These are phyloP conservation scores for Antedon bifida DNA, from an alignment of 35 echinoderm and acorn worm genomes.

Conservation along the genomic window DNA sequence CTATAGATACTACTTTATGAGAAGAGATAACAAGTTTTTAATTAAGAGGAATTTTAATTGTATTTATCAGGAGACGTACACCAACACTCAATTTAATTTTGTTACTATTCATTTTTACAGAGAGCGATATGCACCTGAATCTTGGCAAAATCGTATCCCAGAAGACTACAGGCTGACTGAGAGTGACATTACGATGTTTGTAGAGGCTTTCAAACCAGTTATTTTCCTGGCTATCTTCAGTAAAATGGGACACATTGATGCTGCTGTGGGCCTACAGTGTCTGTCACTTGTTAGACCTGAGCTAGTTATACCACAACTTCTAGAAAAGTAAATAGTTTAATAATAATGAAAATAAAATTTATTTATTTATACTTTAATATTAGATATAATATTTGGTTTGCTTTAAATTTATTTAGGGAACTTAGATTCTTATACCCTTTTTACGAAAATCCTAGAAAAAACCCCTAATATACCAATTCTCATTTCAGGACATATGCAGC, in stretches of 20 bases:
- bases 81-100: too few relatives aligned
- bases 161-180: conserved; percentile 59
- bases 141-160: conserved; percentile 52
- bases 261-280: conserved; percentile 59
- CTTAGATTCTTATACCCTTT: too few relatives aligned
- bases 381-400: too few relatives aligned
- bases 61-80: too few relatives aligned
- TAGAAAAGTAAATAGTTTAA: conserved; percentile 74
- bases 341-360: too few relatives aligned
- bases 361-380: too few relatives aligned
- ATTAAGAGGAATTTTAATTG: too few relatives aligned
- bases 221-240: conserved; percentile 89
- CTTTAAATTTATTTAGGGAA: too few relatives aligned
- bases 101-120: conserved; percentile 12
- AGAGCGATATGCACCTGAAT: conserved; percentile 61
- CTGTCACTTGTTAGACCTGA: conserved; percentile 77
- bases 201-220: conserved; percentile 50
- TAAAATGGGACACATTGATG: conserved; percentile 89
- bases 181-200: conserved; percentile 83
- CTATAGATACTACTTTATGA: too few relatives aligned
- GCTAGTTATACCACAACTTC: conserved; percentile 55
- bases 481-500: conserved; percentile 63
- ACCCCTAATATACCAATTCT: too few relatives aligned
- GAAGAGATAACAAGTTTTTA: too few relatives aligned
- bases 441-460: too few relatives aligned